Evolutionary conservation across 2,113 vertebrate species (phyloP).

Genomic region (Microtus oregoni): DNA sequence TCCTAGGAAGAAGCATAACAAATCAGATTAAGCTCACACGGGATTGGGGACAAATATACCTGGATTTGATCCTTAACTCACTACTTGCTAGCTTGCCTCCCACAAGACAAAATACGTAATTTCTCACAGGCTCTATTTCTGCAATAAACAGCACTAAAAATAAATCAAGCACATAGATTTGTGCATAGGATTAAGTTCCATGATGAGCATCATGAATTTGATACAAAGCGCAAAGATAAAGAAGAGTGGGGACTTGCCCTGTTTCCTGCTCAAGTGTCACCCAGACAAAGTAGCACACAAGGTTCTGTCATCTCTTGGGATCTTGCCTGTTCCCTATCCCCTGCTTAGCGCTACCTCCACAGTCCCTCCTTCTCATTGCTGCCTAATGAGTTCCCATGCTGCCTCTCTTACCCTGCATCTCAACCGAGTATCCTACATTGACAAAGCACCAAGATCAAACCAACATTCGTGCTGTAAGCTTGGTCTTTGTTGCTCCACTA

Average conservation of each 20-base stretch:
- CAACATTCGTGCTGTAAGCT: background rate
- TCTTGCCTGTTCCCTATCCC: background rate
- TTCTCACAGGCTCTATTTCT: slow-evolving; percentile 2
- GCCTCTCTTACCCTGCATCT: background rate
- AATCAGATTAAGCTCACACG: background rate
- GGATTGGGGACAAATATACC: background rate
- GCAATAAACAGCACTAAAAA: background rate
- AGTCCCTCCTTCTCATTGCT: background rate
- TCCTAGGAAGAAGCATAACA: background rate
- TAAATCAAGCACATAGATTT: background rate
- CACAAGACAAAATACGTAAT: background rate
- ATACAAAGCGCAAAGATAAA: background rate
- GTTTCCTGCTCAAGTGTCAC: background rate
- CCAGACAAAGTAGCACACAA: background rate
- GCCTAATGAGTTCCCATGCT: background rate
- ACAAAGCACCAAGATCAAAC: background rate
- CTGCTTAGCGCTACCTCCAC: background rate
- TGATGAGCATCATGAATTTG: background rate
- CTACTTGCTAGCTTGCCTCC: background rate
- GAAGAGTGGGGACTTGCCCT: background rate
- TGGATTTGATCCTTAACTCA: background rate
- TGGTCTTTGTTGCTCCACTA: slow-evolving; percentile 10
- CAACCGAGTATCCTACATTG: background rate
- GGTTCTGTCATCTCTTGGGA: background rate
- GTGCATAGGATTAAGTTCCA: background rate